These are phyloP conservation scores for Battus philenor DNA, from an alignment of 1,140 invertebrate species.

Conservation along the genomic window DNA sequence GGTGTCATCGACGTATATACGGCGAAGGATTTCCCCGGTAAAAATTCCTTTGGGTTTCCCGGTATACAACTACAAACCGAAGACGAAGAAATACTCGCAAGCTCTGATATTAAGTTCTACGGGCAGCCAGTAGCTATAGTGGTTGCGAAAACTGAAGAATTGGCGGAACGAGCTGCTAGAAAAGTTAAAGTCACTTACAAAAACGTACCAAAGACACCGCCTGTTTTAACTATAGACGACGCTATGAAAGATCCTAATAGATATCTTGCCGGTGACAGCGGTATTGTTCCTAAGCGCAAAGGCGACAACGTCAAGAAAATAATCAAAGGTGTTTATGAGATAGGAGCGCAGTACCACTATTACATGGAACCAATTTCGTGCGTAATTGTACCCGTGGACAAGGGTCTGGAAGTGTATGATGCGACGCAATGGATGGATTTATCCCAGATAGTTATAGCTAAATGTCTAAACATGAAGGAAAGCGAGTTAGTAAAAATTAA, in stretches of 20 bases:
- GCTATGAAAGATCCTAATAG: slow-evolving; percentile 48
- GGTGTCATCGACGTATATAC: slow-evolving; percentile 82
- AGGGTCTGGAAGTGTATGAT: slow-evolving; percentile 78
- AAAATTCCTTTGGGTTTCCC: slow-evolving; percentile 70
- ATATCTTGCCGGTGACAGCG: slow-evolving; percentile 29
- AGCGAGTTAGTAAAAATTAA: slow-evolving; percentile 50
- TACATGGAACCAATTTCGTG: slow-evolving; percentile 78
- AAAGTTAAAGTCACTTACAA: slow-evolving; percentile 83
- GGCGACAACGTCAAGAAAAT: slow-evolving; percentile 52
- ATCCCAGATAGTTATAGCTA: slow-evolving; percentile 78
- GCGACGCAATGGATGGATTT: slow-evolving; percentile 83
- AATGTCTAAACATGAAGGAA: slow-evolving; percentile 69
- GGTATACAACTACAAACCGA: slow-evolving; percentile 44
- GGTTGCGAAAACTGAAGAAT: slow-evolving; percentile 78
- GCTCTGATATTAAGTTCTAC: slow-evolving; percentile 77
- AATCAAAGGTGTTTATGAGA: slow-evolving; percentile 52
- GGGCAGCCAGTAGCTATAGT: slow-evolving; percentile 87
- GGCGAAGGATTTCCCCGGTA: slow-evolving; percentile 83
- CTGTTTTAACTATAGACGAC: slow-evolving; percentile 56
- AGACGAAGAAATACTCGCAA: slow-evolving; percentile 76
- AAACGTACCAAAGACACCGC: slow-evolving; percentile 40
- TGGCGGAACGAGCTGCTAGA: slow-evolving; percentile 80
- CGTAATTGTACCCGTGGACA: slow-evolving; percentile 79
- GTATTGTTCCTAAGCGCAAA: slow-evolving; percentile 54
- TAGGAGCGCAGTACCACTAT: slow-evolving; percentile 64